phyloP scores from a whole-genome alignment of 30 jellyfish, hydroid and myxozoan genomes.

The Chironex yamaguchii region DNA sequence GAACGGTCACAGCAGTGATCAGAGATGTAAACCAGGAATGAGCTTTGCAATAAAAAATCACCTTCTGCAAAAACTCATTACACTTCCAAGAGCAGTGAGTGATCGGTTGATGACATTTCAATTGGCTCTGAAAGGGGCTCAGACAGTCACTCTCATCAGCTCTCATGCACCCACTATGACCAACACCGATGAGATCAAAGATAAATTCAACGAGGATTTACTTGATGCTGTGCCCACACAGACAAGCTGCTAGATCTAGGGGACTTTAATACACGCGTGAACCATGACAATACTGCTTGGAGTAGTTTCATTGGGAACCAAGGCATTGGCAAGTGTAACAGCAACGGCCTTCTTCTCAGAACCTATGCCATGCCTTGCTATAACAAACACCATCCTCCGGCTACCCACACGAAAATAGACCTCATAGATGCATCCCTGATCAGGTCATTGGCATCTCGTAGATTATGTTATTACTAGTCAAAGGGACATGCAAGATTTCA shows the following conservation, averaged over 20 bases:
- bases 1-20: not conserved
- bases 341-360: conserved; percentile 46
- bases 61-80: not conserved
- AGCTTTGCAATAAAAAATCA: conserved; percentile 4
- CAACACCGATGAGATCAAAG: conserved; percentile 40
- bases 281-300: conserved; percentile 28
- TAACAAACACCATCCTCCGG: conserved; percentile 33
- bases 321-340: conserved; percentile 26
- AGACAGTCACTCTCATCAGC: conserved; percentile 30
- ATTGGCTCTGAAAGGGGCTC: conserved; percentile 16
- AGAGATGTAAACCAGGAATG: conserved; percentile 20
- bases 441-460: conserved; percentile 64
- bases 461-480: conserved; percentile 27
- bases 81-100: conserved; percentile 10
- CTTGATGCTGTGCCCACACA: not conserved
- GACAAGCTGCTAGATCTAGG: conserved; percentile 9
- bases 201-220: conserved; percentile 27
- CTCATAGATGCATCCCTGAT: conserved; percentile 66
- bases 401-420: conserved; percentile 30
- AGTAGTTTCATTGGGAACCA: conserved; percentile 5
- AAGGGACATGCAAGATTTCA: not conserved
- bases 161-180: conserved; percentile 68
- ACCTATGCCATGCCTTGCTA: conserved; percentile 11
- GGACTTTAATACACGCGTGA: conserved; percentile 27
- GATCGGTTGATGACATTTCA: conserved; percentile 60